Base-by-base conservation (phyloP, 2,888 invertebrate genomes). In the Cristatella mucedo region DNA sequence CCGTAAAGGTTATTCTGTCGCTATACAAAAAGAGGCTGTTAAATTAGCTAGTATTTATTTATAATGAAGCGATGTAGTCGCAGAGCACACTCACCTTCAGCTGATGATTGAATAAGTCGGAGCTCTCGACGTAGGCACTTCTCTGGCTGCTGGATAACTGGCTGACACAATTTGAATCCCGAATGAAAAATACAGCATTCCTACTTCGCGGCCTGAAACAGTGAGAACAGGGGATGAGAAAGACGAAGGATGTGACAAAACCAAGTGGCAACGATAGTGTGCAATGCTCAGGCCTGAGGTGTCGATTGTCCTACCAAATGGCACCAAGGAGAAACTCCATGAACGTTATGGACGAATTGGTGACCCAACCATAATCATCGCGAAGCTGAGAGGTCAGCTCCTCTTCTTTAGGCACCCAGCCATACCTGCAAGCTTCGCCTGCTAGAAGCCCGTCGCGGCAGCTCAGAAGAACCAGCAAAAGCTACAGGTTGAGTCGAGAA, bases 271-370 rank as follows among this genome's bases (percentile, higher is more conserved):
- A n/a, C n/a, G n/a, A n/a, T n/a, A n/a, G n/a, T n/a, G n/a, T n/a
- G n/a, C n/a, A n/a, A n/a, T n/a, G n/a, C n/a, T n/a, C n/a, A n/a
- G n/a, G n/a, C n/a, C n/a, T n/a, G n/a, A 38, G 13, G 16, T 32
- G 3, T 3, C 18, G 4, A 2, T 4, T 21, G 9, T 22, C 30
- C 2, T 26, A 56, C 56, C 56, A 52, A 43, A 49, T 55, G 19
- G 59, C 61, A 15, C 60, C 63, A 47, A 56, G 55, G 33, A 63
- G 45, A 20, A 63, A 50, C 41, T 63, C 63, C 61, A 62, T 61
- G 29, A 54, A 55, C 20, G 63, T 63, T 21, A 63, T 61, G 3
- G 63, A 62, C 6, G 56, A 50, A 5, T 50, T 49, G n/a, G 51
- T 49, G 29, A 63, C 50, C 61, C 61, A 63, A 24, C 46, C 29